A percentile compares a stretch with the other conserved stretches of the same genome.
phyloP scores from a whole-genome alignment of 2,113 vertebrate genomes.

The Gnathonemus longibarbis region DNA sequence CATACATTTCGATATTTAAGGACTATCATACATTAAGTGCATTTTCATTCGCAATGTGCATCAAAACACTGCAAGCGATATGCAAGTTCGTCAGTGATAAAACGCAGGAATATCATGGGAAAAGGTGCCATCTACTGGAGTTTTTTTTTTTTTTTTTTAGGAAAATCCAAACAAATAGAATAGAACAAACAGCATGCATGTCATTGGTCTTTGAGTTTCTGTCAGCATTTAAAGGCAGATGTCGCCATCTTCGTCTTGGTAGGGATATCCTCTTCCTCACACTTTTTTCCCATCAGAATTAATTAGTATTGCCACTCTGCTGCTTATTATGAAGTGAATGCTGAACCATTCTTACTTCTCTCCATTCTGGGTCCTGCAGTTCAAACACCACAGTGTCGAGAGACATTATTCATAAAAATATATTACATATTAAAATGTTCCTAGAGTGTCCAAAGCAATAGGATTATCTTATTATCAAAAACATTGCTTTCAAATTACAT shows the following conservation, averaged over 20 bases:
- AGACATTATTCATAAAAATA: not conserved
- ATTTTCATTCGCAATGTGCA: not conserved
- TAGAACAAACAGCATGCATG: not conserved
- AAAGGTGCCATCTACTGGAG: slow-evolving; percentile 58
- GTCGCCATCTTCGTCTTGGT: not conserved
- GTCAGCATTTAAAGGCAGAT: not conserved
- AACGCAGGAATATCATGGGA: slow-evolving; percentile 35
- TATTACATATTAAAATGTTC: not conserved
- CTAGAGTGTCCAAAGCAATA: not conserved
- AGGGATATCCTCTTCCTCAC: not conserved
- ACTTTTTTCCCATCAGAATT: not conserved
- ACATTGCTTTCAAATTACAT: not conserved
- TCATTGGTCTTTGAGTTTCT: not conserved
- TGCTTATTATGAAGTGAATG: not conserved
- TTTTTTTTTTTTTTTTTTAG: not conserved
- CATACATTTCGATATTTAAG: not conserved
- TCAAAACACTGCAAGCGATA: not conserved
- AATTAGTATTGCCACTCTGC: not conserved
- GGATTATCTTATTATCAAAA: not conserved
- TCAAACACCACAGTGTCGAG: not conserved
- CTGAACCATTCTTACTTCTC: not conserved
- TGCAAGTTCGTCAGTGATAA: not conserved
- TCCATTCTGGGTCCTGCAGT: not conserved
- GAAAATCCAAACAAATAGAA: not conserved
- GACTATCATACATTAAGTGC: not conserved